Conservation (phyloP, 2,888 invertebrate genomes). For the Phytoseiulus persimilis region DNA sequence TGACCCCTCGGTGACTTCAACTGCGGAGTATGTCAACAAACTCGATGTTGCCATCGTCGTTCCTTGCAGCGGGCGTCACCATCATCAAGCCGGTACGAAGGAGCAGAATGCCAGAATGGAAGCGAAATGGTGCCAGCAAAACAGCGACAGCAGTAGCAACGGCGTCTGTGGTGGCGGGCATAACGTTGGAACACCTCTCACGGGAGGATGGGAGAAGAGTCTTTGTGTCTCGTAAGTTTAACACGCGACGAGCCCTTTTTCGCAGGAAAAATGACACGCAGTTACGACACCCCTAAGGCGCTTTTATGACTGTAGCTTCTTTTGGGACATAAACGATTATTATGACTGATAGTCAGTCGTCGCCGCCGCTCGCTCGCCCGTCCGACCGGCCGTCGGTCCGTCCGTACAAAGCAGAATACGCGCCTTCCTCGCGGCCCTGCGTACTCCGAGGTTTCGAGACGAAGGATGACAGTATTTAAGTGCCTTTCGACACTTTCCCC, state of each 20-base stretch:
- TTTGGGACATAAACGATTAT: background rate
- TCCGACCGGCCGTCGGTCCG: background rate
- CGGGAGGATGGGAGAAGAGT: background rate
- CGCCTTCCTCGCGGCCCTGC: background rate
- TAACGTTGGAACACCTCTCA: background rate
- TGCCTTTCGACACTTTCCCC: background rate
- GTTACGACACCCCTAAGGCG: background rate
- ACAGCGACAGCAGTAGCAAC: background rate
- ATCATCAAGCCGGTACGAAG: background rate
- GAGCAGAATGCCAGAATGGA: background rate
- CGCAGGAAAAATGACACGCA: background rate
- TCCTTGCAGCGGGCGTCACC: too few relatives aligned
- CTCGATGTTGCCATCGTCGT: too few relatives aligned
- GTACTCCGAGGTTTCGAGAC: background rate
- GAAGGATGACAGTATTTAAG: background rate
- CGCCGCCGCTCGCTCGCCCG: background rate
- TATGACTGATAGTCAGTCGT: constrained; percentile 5
- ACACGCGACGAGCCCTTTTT: background rate
- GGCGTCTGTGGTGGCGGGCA: background rate
- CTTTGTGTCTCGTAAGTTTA: background rate
- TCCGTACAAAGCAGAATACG: too few relatives aligned
- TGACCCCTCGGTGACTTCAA: too few relatives aligned
- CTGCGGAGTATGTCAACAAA: too few relatives aligned
- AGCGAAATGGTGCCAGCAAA: background rate
- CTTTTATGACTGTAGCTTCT: constrained; percentile 5